Conservation (phyloP, 2,797 vertebrate species). For the Sparidentex hasta region DNA sequence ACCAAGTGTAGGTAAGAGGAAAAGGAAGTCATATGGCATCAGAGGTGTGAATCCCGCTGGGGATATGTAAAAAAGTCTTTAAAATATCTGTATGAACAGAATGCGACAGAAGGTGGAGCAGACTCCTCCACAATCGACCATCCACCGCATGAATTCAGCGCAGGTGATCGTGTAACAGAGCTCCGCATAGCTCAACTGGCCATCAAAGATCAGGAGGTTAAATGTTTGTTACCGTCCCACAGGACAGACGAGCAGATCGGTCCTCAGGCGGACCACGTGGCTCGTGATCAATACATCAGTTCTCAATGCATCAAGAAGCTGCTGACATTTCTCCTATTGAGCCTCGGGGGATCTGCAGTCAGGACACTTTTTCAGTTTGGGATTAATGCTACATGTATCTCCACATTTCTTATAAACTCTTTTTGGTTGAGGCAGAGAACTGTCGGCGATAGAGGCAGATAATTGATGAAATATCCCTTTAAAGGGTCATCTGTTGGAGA, state of each 20-base stretch:
- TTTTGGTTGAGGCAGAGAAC: background rate
- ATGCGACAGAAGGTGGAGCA: background rate
- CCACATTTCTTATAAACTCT: background rate
- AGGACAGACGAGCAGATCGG: background rate
- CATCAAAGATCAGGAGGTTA: background rate
- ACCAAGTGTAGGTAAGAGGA: background rate
- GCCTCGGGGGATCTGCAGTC: background rate
- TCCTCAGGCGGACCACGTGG: background rate
- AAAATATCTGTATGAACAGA: too few species aligned
- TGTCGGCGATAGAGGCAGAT: background rate
- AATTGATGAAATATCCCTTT: background rate
- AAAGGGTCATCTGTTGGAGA: background rate
- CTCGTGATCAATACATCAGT: slow-evolving; percentile 3
- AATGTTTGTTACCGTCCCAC: background rate
- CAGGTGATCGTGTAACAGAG: background rate
- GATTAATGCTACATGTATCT: background rate
- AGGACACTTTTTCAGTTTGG: background rate
- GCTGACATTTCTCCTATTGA: background rate
- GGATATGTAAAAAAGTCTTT: too few species aligned
- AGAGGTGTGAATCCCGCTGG: background rate
- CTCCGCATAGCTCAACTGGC: too few species aligned
- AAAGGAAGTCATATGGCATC: background rate
- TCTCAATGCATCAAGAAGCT: background rate
- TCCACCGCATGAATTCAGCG: background rate
- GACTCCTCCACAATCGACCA: background rate